Evolutionary conservation across 2,797 vertebrate genomes (phyloP).

Genomic region (Micrastur ruficollis): DNA sequence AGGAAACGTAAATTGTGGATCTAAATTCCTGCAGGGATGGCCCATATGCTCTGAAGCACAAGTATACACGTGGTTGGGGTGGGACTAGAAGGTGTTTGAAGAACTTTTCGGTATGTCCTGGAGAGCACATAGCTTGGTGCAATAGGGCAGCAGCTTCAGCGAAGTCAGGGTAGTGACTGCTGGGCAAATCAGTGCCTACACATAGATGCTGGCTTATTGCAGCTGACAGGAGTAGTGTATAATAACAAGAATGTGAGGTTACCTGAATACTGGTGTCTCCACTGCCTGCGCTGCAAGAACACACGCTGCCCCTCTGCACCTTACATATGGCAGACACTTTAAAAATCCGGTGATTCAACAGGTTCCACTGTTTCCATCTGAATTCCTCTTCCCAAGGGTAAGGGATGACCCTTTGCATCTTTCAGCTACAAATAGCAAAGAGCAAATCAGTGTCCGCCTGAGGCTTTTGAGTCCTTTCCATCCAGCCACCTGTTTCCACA

Average conservation of each 20-base stretch:
- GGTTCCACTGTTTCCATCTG: neutral
- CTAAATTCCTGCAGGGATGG: neutral
- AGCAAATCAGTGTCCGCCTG: neutral
- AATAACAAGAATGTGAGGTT: neutral
- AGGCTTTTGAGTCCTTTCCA: neutral
- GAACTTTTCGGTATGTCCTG: neutral
- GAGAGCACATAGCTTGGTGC: neutral
- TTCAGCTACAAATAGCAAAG: neutral
- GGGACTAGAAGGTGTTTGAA: neutral
- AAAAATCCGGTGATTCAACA: neutral
- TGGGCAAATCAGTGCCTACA: neutral
- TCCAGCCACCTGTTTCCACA: neutral
- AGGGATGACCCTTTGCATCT: neutral
- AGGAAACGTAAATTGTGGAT: neutral
- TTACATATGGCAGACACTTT: neutral
- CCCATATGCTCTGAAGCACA: neutral
- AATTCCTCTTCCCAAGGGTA: neutral
- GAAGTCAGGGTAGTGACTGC: neutral
- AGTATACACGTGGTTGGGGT: neutral
- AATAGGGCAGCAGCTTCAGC: neutral
- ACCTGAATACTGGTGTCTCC: neutral
- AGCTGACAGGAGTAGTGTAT: neutral
- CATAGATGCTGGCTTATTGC: neutral
- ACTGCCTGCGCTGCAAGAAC: neutral
- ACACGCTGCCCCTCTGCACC: accelerated